Base-by-base conservation (phyloP, 2,888 invertebrate genomes). In the Phrixothrix hirtus region DNA sequence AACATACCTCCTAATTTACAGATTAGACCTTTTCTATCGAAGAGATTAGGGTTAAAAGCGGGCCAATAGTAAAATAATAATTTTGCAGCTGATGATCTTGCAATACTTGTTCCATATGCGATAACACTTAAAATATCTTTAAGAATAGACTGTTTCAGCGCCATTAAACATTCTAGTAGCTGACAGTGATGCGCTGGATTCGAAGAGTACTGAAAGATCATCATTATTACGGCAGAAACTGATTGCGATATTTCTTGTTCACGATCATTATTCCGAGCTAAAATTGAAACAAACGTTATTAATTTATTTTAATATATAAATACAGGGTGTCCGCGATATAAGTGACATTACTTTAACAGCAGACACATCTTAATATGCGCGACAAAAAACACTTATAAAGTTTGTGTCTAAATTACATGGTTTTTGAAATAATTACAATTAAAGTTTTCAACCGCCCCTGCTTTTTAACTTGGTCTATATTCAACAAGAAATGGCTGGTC, bases 51-150 rank as follows among this genome's bases (percentile, higher is more conserved):
- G 76, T 97, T 95, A 68, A 98, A 90, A 2, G 96, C 92, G 2
- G 99, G 99, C 97, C 98, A 99, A 76, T 99, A 99, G 79, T 97
- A 95, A 78, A 99, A 98, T 37, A 99, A 83, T 27, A 99, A 81
- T 77, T 97, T 95, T 42, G 95, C 95, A 1, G 98, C 98, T 0
- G 95, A 94, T n/a, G 93, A 87, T 39, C 96, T 79, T 0, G 97
- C 92, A 39, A 90, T 88, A 58, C 92, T 88, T 0, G 98, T 96
- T 32, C 99, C 99, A 76, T 97, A 94, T 7, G 98, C 97, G 59
- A 98, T 91, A 21, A 97, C 95, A 73, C 93, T 92, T 21, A 99
- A 80, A 52, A 99, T 83, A 75, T 99, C 97, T 77, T 92, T 92
- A 32, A 94, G 88, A 7, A 96, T 88, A 59, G 89, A 87, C 61